phyloP scores from a whole-genome alignment of 2,113 vertebrate genomes.

The Colistium nudipinnis region DNA sequence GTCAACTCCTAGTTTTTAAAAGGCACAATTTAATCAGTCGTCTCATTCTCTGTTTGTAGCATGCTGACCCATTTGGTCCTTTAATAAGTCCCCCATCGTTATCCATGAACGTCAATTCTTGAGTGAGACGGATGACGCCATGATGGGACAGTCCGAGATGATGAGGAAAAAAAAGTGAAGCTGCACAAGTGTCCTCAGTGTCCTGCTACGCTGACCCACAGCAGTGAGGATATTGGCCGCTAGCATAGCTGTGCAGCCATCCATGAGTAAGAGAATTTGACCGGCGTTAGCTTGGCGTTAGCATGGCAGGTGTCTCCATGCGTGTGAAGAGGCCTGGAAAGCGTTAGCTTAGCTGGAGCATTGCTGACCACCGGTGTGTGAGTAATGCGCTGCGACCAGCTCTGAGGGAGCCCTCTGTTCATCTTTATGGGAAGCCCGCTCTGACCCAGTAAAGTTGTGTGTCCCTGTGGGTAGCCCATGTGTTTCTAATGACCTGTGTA shows the following conservation, averaged over 20 bases:
- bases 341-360: slow-evolving; percentile 56
- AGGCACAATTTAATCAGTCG: background rate
- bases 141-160: background rate
- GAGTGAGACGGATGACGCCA: background rate
- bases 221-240: slow-evolving; percentile 39
- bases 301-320: slow-evolving; percentile 65
- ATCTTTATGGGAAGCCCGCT: slow-evolving; percentile 62
- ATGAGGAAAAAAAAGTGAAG: background rate
- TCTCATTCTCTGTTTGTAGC: background rate
- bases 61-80: slow-evolving; percentile 9
- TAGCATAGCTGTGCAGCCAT: slow-evolving; percentile 57
- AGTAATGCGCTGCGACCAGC: slow-evolving; percentile 62
- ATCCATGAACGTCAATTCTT: slow-evolving; percentile 7
- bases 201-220: slow-evolving; percentile 3
- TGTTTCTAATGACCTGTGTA: slow-evolving; percentile 70
- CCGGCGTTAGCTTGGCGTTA: slow-evolving; percentile 68
- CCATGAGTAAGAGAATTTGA: slow-evolving; percentile 61
- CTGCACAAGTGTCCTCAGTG: slow-evolving; percentile 2
- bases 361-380: slow-evolving; percentile 41
- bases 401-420: slow-evolving; percentile 65
- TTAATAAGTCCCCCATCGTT: slow-evolving; percentile 11
- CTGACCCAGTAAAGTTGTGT: slow-evolving; percentile 68
- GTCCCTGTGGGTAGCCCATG: slow-evolving; percentile 57
- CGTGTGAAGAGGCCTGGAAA: slow-evolving; percentile 54
- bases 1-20: too few relatives aligned